These are phyloP conservation scores for Apaloderma vittatum DNA, from an alignment of 2,113 vertebrate genomes.

Conservation along the genomic window DNA sequence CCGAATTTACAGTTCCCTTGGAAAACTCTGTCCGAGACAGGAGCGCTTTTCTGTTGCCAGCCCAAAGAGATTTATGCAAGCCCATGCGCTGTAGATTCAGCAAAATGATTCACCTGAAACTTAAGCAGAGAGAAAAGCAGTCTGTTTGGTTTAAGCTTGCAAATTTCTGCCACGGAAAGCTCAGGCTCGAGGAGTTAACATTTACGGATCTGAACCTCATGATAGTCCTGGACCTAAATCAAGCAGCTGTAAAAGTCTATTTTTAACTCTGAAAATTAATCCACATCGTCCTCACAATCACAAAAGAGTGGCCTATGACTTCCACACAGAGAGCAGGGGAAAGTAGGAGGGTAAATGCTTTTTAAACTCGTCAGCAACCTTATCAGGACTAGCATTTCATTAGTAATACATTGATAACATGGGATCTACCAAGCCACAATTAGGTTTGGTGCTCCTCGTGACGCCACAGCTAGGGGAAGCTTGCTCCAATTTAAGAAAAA, in stretches of 20 bases:
- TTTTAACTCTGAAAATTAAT: constrained; percentile 72
- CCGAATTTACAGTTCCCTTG: background rate
- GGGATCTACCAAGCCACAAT: background rate
- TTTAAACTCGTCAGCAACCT: background rate
- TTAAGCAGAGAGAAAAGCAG: background rate
- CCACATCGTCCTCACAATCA: background rate
- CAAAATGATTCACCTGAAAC: constrained; percentile 53
- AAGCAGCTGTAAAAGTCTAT: constrained; percentile 67
- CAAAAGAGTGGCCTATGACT: background rate
- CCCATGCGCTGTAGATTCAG: background rate
- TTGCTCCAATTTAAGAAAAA: background rate
- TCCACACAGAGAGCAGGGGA: background rate
- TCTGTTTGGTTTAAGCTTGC: background rate
- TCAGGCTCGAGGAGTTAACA: background rate
- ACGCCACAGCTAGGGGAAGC: background rate
- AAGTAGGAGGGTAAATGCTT: background rate
- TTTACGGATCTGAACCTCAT: background rate
- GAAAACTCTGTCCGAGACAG: background rate
- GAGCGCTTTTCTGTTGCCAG: background rate
- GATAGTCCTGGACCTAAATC: constrained; percentile 33
- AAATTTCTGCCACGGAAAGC: background rate
- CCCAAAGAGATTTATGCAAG: background rate
- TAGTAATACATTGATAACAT: background rate
- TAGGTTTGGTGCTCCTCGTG: background rate
- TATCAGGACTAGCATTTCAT: background rate